Conservation (phyloP, 2,113 vertebrate species). For the Peromyscus leucopus region DNA sequence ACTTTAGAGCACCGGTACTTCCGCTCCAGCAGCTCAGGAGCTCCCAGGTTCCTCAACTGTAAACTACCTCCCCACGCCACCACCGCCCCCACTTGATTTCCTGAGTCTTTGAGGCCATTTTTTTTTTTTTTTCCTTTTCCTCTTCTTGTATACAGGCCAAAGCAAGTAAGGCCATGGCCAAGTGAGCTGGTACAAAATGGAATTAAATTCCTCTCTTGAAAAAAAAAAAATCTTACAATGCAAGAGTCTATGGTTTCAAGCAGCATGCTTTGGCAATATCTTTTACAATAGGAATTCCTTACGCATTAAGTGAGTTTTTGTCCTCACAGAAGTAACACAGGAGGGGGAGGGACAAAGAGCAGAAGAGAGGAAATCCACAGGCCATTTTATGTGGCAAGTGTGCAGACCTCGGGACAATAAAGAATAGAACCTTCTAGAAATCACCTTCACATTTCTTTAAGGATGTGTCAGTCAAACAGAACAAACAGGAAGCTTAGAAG, state of each 20-base stretch:
- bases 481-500: conserved; percentile 74
- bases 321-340: background rate
- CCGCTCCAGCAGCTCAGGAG: background rate
- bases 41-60: background rate
- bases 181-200: conserved; percentile 37
- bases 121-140: accelerated
- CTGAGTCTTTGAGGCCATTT: background rate
- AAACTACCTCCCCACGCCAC: background rate
- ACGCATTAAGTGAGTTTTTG: conserved; percentile 2
- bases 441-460: conserved; percentile 34
- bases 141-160: background rate
- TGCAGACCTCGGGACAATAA: conserved; percentile 41
- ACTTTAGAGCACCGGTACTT: background rate
- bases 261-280: conserved; percentile 34
- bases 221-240: conserved; percentile 67
- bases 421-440: conserved; percentile 70
- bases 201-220: conserved; percentile 65
- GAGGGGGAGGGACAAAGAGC: background rate
- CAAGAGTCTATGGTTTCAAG: conserved; percentile 30
- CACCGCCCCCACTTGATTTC: background rate
- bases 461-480: conserved; percentile 56
- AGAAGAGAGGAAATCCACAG: background rate
- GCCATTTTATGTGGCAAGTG: background rate
- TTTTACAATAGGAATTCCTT: conserved; percentile 66
- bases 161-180: conserved; percentile 54